Evolutionary conservation across 2,113 vertebrate genomes (phyloP), one percentile per base, ranked within the genome.

Genomic region (Lethenteron reissneri): DNA sequence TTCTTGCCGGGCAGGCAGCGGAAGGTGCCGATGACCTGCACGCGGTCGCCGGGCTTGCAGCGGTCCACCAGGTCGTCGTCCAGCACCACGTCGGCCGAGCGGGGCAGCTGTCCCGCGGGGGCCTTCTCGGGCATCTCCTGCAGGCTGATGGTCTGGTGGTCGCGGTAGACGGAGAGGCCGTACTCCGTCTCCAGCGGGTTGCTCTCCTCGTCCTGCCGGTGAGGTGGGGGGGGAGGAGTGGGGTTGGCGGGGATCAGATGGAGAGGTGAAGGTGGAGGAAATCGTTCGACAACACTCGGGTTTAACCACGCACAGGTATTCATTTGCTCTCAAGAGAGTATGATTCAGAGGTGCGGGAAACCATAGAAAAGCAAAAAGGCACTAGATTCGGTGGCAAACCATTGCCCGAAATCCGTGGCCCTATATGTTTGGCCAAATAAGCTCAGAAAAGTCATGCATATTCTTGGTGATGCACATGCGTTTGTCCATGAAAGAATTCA

Each of bases 61-160:
- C 64, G 70, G 56, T 99, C 94, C 77, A 99, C 94, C 77, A 99
- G 80, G 76, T 99, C 94, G 14, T 95, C 87, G 57, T 99, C 90
- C 78, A 99, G 79, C 73, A 99, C 81, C 71, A 99, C 84, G 4
- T 97, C 91, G 78, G 96, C 86, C 0, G 92, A 97, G 74, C 94
- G 90, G 0, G 94, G 94, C 41, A 99, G 85, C 79, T 99, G 92
- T n/a, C 94, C 94, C 0, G 94, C 92, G 0, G 94, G 94, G 5
- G 94, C 90, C 73, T 99, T 99, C 80, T 99, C 94, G 0, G 94
- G 94, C 94, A 99, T 99, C 83, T 99, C 94, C 83, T 97, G 92
- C 70, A 99, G 88, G 1, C 89, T 91, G 80, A 97, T 84, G 73
- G 84, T 92, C 80, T 97, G 94, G 77, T 97, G 90, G 76, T 99